Conservation (phyloP, 1,140 invertebrate species). For the Monochamus saltuarius region DNA sequence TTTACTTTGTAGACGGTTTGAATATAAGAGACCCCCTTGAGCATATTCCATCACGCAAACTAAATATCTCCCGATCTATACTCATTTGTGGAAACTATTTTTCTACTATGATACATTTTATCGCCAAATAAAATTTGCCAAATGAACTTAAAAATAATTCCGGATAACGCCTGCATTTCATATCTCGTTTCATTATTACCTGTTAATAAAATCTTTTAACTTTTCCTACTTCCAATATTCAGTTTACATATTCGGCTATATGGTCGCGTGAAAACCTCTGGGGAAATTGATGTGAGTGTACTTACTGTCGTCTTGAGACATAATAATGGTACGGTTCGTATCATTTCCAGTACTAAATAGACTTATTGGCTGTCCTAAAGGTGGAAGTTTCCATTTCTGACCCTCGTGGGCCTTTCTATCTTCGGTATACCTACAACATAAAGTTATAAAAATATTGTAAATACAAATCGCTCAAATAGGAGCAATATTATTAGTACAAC, state of each 20-base stretch:
- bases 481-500: no score
- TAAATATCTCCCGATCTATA: no score
- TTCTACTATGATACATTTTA: no score
- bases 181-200: not conserved
- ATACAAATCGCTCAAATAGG: no score
- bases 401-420: slow-evolving; percentile 59
- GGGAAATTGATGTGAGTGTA: slow-evolving; percentile 19
- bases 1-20: no score
- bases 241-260: not conserved
- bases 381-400: slow-evolving; percentile 71
- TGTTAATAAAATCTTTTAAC: not conserved
- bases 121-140: no score
- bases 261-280: not conserved
- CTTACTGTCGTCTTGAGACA: slow-evolving; percentile 70
- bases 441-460: no score
- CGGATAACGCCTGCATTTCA: no score
- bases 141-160: no score
- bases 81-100: no score
- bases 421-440: slow-evolving; percentile 50
- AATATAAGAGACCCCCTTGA: no score
- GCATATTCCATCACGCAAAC: no score
- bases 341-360: slow-evolving; percentile 60
- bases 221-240: not conserved
- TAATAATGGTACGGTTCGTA: slow-evolving; percentile 59
- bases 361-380: slow-evolving; percentile 67